Evolutionary conservation across 2,113 vertebrate genomes (phyloP).

Genomic region (Delphinapterus leucas): DNA sequence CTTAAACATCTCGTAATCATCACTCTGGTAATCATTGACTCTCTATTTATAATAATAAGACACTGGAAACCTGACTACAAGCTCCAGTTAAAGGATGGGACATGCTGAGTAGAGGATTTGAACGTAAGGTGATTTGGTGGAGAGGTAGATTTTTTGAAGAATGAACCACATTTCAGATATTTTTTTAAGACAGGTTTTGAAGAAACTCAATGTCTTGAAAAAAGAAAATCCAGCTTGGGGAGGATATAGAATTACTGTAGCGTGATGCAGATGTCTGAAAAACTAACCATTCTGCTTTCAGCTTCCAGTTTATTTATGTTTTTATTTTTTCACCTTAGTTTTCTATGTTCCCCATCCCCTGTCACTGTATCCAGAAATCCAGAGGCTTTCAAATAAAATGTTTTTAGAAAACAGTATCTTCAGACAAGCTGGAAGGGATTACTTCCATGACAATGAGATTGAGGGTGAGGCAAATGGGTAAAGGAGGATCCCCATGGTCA

Average conservation of each 20-base stretch:
- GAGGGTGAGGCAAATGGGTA: neutral
- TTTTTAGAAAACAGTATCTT: neutral
- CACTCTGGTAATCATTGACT: neutral
- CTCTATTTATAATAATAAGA: neutral
- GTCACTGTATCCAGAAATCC: neutral
- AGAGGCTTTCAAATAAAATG: neutral
- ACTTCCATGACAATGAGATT: neutral
- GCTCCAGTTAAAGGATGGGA: neutral
- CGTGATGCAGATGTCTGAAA: neutral
- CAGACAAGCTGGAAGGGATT: rapidly evolving
- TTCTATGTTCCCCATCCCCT: too few species aligned
- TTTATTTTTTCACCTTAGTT: neutral
- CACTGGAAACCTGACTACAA: neutral
- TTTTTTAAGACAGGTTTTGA: neutral
- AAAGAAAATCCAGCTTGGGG: neutral
- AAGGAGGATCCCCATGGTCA: neutral
- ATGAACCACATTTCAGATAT: neutral
- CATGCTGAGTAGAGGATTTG: neutral
- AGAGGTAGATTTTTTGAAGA: neutral
- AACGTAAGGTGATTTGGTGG: neutral
- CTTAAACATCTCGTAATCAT: neutral
- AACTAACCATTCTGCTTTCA: neutral
- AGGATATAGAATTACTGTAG: neutral
- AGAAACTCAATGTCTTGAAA: neutral
- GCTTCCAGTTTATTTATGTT: neutral